Evolutionary conservation across 2,888 invertebrate genomes (phyloP), one percentile per base, ranked within the genome.

Genomic region (Tiliacea aurago): DNA sequence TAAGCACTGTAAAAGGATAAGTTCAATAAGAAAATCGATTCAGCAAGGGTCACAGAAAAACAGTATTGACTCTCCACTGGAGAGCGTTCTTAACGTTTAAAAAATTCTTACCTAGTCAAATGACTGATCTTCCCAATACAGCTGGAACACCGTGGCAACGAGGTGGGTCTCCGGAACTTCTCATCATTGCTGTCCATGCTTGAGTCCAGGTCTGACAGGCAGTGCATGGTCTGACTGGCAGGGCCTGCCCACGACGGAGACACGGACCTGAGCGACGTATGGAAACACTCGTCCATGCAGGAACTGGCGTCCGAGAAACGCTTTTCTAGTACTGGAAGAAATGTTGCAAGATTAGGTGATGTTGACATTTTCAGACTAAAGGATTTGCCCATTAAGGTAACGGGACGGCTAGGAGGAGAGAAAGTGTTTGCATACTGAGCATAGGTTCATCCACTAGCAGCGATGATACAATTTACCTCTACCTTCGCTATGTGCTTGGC

Each of bases 51-150:
- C 41, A 41, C 23, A 53, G 18, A 18, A 65, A 65, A 37, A 53
- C 0, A 47, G 7, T 7, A 6, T 18, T 65, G 18, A 13, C 20
- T 15, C 4, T 28, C 4, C 20, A 28, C 4, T 13, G 7, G 2
- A 5, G 28, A 9, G 33, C 5, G 13, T 23, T 3, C 4, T n/a
- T 28, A 13, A 51, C 15, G 43, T 33, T 2, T 15, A 23, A 59
- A 41, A 45, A 37, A n/a, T 51, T 13, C 70, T 79, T 70, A 95
- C 96, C 95, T 95, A 18, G 97, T 97, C 93, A 98, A 97, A 75
- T 97, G 94, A 79, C 98, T 98, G 79, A 98, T 96, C 94, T 98
- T 98, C 84, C 98, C 98, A 88, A 98, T 98, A 89, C 98, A 98
- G 89, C 98, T 98, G 86, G 98, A 97, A 91, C 98, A 98, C 76